Percentiles rank a stretch among this genome's conserved stretches.
Conservation (phyloP, 2,113 vertebrate genomes). For the Saguinus midas region DNA sequence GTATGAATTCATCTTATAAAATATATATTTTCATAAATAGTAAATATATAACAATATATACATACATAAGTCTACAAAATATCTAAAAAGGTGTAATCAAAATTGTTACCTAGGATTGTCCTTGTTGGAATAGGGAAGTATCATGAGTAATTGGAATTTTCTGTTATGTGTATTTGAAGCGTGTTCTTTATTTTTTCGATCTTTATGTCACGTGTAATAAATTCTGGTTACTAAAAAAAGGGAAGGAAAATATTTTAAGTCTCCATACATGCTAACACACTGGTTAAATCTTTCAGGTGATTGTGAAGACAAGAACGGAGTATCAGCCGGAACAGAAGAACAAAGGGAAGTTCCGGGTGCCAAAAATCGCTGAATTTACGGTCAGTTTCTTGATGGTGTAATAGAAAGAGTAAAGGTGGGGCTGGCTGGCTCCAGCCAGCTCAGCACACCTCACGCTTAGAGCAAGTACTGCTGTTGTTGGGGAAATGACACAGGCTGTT, state of each 20-base stretch:
- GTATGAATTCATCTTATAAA: not conserved
- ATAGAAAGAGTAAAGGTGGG: conserved; percentile 93
- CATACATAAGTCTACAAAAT: not conserved
- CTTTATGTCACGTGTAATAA: not conserved
- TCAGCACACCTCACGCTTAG: not conserved
- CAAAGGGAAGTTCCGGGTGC: conserved; percentile 95
- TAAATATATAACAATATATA: not conserved
- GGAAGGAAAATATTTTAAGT: rapidly evolving
- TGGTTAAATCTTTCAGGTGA: conserved; percentile 87
- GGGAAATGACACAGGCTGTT: not conserved
- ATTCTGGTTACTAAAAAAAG: not conserved
- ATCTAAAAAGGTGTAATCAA: not conserved
- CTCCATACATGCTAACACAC: not conserved
- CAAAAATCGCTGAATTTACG: conserved; percentile 98
- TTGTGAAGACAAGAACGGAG: conserved; percentile 98
- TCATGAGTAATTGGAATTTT: not conserved
- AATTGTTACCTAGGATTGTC: not conserved
- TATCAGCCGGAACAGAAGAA: conserved; percentile 98
- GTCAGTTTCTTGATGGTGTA: conserved; percentile 95
- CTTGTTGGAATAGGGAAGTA: not conserved
- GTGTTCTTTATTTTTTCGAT: not conserved
- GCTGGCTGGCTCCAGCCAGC: not conserved
- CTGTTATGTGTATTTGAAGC: not conserved
- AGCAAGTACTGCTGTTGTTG: not conserved
- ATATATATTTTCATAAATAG: not conserved